phyloP scores from a whole-genome alignment of 2,797 vertebrate genomes.

The Discoglossus pictus region DNA sequence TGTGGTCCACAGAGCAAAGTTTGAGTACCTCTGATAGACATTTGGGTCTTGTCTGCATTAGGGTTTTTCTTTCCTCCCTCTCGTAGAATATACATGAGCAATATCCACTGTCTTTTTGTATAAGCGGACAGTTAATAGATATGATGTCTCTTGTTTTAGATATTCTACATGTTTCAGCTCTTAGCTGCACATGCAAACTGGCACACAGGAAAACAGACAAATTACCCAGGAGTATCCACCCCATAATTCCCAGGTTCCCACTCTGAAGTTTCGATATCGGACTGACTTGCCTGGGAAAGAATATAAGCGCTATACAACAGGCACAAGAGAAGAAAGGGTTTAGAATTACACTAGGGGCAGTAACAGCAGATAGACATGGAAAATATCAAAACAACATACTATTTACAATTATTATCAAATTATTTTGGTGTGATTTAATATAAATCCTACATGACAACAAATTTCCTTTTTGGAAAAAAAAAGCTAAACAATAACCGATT shows the following conservation, averaged over 20 bases:
- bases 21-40: too few species aligned
- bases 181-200: constrained; percentile 63
- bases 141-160: constrained; percentile 11
- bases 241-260: constrained; percentile 80
- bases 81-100: too few species aligned
- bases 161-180: constrained; percentile 47
- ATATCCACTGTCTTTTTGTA: neutral
- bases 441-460: too few species aligned
- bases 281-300: constrained; percentile 74
- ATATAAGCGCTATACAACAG: constrained; percentile 65
- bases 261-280: constrained; percentile 73
- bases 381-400: too few species aligned
- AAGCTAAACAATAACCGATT: too few species aligned
- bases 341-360: neutral
- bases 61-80: too few species aligned
- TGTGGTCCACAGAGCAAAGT: too few species aligned
- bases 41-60: too few species aligned
- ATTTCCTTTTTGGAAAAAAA: too few species aligned
- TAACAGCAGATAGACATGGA: too few species aligned
- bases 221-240: constrained; percentile 81
- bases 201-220: constrained; percentile 65
- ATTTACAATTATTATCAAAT: too few species aligned
- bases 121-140: constrained; percentile 47
- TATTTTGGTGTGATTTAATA: too few species aligned
- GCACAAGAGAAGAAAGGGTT: constrained; percentile 48